These are phyloP conservation scores for Aselliscus stoliczkanus DNA, from an alignment of 2,797 vertebrate species.

Conservation along the genomic window DNA sequence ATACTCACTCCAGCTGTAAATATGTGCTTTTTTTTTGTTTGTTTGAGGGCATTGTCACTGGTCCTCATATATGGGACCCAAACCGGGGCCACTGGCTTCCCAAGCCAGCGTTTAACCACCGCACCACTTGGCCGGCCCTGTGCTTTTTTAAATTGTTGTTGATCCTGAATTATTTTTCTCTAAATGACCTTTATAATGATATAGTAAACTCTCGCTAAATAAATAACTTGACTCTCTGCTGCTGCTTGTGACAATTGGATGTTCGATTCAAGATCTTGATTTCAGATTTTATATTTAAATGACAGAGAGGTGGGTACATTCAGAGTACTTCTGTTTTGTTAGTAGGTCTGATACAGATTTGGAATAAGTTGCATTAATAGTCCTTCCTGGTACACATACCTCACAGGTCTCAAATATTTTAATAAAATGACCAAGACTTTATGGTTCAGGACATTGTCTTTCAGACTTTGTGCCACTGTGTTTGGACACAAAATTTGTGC, in stretches of 20 bases:
- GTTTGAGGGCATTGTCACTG: no score
- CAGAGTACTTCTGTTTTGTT: not conserved
- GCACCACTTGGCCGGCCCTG: no score
- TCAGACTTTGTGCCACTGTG: not conserved
- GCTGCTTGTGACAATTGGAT: not conserved
- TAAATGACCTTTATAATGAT: not conserved
- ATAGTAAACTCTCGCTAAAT: not conserved
- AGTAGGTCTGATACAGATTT: not conserved
- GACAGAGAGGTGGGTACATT: not conserved
- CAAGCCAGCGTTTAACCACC: no score
- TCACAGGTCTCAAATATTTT: not conserved
- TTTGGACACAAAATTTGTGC: not conserved
- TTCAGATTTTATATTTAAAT: constrained; percentile 35
- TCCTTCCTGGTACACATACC: not conserved
- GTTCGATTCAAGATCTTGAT: not conserved
- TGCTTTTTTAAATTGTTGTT: not conserved
- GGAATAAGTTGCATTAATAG: not conserved
- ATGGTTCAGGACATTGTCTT: not conserved
- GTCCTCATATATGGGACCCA: no score
- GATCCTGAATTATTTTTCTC: not conserved
- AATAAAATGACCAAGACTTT: not conserved
- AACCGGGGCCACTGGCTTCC: no score
- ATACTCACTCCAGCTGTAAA: not conserved
- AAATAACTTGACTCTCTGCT: constrained; percentile 5
- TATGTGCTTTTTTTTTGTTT: not conserved